phyloP scores from a whole-genome alignment of 2,888 invertebrate species.

The Trissonchulus latispiculum region DNA sequence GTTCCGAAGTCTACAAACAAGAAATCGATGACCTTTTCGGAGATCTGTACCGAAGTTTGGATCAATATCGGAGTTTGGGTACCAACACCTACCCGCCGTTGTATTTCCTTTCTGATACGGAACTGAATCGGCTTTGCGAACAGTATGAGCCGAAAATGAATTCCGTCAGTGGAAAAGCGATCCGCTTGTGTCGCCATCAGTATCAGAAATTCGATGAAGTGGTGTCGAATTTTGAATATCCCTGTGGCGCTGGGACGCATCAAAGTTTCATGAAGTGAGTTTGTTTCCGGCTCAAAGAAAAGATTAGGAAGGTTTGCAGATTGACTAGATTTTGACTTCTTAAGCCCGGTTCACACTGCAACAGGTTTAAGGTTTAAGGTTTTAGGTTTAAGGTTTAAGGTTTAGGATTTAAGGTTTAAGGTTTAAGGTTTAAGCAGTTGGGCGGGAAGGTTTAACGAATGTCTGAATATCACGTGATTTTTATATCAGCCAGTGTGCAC shows the following conservation, averaged over 20 bases:
- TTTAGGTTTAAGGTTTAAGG: no score
- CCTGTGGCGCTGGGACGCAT: slow-evolving; percentile 20
- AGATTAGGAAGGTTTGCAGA: no score
- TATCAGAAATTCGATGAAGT: background rate
- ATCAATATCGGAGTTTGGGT: background rate
- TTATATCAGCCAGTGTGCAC: no score
- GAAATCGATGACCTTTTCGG: background rate
- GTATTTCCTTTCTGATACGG: background rate
- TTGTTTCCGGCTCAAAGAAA: no score
- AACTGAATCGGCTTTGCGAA: background rate
- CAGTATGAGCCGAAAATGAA: background rate
- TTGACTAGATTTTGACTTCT: no score
- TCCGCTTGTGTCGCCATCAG: slow-evolving; percentile 4
- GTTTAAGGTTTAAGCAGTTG: no score
- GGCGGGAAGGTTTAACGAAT: no score
- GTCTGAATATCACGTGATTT: no score
- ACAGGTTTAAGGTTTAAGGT: no score
- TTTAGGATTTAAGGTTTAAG: no score
- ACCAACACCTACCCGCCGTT: background rate
- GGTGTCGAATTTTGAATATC: slow-evolving; percentile 14
- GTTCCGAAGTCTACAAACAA: background rate
- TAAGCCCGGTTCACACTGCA: no score
- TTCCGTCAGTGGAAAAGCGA: background rate
- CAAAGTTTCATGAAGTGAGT: slow-evolving; percentile 1
- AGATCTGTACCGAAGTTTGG: background rate